Base-by-base conservation (phyloP, 2,797 vertebrate genomes). In the Hephaestus fuliginosus region DNA sequence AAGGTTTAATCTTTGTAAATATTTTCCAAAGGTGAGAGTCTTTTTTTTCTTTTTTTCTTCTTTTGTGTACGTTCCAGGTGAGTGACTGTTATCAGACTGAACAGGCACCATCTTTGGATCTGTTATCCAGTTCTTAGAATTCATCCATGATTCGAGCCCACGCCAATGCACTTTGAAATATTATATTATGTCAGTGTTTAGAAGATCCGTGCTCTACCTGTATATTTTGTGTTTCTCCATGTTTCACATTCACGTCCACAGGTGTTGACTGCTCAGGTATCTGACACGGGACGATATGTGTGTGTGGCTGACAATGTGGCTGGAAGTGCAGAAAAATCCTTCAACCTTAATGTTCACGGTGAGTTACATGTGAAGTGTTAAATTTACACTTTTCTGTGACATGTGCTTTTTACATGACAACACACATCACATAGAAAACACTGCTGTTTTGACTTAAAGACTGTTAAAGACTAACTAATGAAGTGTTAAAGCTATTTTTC, bases 271-370 rank as follows among this genome's bases (percentile, higher is more conserved):
- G 95, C 96, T 74, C 96, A 96, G 62, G 94, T 99, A 60, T 95
- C 95, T 56, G 97, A 99, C 82, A 98, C 97, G 0, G 98, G 98
- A 3, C 97, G 97, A 4, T 99, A 98, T 1, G 70, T 95, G 82
- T 99, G 98, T 82, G 64, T 96, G 72, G 97, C 97, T 57, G 96
- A 97, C 88, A 99, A 98, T 46, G 69, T 92, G 48, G 98, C 98
- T 22, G 98, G 98, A 85, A 97, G 94, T 69, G 95, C 96, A 76
- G 97, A 98, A 80, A 99, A 98, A 80, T 95, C 94, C 44, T 99
- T 98, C 79, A 97, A 99, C 87, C 95, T 99, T 61, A 97, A 99
- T 22, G 96, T 99, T 82, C 96, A 98, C 0, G 95, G 98, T 99
- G 89, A 96, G 97, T 81, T 39, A 33, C 43, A 25, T 25, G 3